A percentile compares a stretch with the other conserved stretches of the same genome.
Evolutionary conservation across 2,797 vertebrate genomes (phyloP).

Genomic region (Tolypeutes matacus): DNA sequence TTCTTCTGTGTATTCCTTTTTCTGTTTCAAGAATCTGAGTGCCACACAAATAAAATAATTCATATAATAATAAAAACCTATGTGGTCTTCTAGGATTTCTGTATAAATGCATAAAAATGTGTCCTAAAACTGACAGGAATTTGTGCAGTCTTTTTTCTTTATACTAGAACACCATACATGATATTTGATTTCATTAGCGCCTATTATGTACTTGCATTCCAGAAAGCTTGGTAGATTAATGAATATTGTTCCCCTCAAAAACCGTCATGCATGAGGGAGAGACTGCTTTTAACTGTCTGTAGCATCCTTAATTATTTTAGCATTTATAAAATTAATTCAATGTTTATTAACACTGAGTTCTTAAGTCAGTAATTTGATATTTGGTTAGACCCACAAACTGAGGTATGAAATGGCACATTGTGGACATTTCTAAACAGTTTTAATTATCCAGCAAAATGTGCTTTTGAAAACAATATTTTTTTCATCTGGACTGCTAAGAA

Average conservation of each 20-base stretch:
- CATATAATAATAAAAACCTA: neutral
- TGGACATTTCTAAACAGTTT: slow-evolving; percentile 6
- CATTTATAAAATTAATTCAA: slow-evolving; percentile 49
- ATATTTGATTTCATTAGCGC: slow-evolving; percentile 10
- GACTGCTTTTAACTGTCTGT: neutral
- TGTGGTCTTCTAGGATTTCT: neutral
- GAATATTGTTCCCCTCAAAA: neutral
- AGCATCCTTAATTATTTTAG: slow-evolving; percentile 33
- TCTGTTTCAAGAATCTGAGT: neutral
- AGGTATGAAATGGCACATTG: neutral
- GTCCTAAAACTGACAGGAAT: neutral
- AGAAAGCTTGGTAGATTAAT: neutral
- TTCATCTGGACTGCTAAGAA: neutral
- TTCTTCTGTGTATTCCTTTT: neutral
- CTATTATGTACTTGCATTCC: neutral
- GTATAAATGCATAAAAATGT: neutral
- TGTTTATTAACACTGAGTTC: slow-evolving; percentile 58
- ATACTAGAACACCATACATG: neutral
- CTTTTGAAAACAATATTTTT: neutral
- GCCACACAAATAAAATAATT: neutral
- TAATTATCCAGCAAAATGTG: neutral
- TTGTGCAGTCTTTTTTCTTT: neutral
- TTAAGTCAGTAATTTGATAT: slow-evolving; percentile 63
- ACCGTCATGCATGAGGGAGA: neutral
- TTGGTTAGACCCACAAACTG: slow-evolving; percentile 14